Conservation (phyloP, 2,888 invertebrate genomes). For the Drosophila peninsularis region DNA sequence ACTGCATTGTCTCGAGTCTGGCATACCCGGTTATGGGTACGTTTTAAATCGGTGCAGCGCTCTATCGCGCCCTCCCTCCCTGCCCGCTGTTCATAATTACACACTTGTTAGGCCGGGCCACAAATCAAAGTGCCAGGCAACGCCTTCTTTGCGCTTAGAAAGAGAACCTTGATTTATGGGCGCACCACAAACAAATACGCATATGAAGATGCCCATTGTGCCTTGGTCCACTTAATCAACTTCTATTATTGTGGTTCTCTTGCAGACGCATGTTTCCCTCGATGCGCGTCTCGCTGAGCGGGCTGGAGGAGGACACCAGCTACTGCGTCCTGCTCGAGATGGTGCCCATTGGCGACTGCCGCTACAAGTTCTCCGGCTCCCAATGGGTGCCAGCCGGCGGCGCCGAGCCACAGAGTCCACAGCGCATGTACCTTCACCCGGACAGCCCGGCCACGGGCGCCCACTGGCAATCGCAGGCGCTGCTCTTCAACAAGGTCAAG, state of each 20-base stretch:
- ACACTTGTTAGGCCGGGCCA: constrained; percentile 81
- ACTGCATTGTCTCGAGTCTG: constrained; percentile 32
- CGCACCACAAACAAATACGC: constrained; percentile 1
- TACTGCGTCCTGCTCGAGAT: constrained; percentile 94
- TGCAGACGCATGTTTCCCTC: constrained; percentile 96
- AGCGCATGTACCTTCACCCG: constrained; percentile 92
- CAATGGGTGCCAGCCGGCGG: constrained; percentile 95
- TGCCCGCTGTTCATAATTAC: constrained; percentile 71
- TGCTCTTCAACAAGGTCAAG: constrained; percentile 93
- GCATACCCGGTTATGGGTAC: constrained; percentile 57
- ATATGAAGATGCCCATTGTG: background rate
- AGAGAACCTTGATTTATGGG: constrained; percentile 68
- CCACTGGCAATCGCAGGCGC: constrained; percentile 93
- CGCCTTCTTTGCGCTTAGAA: constrained; percentile 65
- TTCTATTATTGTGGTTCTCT: constrained; percentile 39
- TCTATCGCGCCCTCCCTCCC: constrained; percentile 18
- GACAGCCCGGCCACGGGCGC: constrained; percentile 94
- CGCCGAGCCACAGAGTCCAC: constrained; percentile 92
- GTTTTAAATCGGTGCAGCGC: constrained; percentile 72
- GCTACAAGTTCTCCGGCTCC: constrained; percentile 92
- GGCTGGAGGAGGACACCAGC: constrained; percentile 91
- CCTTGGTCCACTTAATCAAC: constrained; percentile 58
- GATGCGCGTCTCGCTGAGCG: constrained; percentile 90
- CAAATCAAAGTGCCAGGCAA: constrained; percentile 78
- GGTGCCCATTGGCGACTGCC: constrained; percentile 90